These are phyloP conservation scores for Anthoscopus minutus DNA, from an alignment of 2,113 vertebrate species.

Conservation along the genomic window DNA sequence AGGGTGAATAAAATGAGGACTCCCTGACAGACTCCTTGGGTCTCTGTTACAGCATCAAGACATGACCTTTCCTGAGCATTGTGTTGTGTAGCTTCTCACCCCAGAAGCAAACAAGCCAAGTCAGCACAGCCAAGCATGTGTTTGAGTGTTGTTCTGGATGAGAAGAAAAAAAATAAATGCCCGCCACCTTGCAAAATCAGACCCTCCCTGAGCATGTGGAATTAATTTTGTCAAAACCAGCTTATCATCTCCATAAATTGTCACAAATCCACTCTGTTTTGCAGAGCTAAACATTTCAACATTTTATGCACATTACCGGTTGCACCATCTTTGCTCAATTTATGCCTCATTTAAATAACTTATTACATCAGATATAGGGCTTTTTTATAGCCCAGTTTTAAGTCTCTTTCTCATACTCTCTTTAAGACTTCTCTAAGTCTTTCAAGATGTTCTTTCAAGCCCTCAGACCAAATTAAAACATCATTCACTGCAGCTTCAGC, in stretches of 20 bases:
- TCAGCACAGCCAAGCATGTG: neutral
- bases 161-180: neutral
- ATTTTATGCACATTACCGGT: constrained; percentile 25
- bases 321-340: constrained; percentile 57
- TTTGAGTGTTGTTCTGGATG: constrained; percentile 15
- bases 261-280: neutral
- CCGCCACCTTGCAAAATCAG: constrained; percentile 28
- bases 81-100: neutral
- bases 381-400: constrained; percentile 44
- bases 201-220: constrained; percentile 18
- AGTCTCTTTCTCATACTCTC: constrained; percentile 47
- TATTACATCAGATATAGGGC: constrained; percentile 51
- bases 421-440: constrained; percentile 50
- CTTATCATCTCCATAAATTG: constrained; percentile 40
- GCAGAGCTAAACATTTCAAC: constrained; percentile 15
- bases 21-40: neutral
- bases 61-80: neutral
- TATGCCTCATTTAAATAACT: constrained; percentile 59
- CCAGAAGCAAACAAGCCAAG: neutral
- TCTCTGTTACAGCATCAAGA: neutral
- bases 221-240: constrained; percentile 16
- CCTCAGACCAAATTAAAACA: constrained; percentile 62
- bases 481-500: constrained; percentile 39
- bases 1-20: neutral
- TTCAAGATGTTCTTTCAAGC: constrained; percentile 64